These are phyloP conservation scores for Rutilus rutilus DNA, from an alignment of 2,113 vertebrate species.

Conservation along the genomic window DNA sequence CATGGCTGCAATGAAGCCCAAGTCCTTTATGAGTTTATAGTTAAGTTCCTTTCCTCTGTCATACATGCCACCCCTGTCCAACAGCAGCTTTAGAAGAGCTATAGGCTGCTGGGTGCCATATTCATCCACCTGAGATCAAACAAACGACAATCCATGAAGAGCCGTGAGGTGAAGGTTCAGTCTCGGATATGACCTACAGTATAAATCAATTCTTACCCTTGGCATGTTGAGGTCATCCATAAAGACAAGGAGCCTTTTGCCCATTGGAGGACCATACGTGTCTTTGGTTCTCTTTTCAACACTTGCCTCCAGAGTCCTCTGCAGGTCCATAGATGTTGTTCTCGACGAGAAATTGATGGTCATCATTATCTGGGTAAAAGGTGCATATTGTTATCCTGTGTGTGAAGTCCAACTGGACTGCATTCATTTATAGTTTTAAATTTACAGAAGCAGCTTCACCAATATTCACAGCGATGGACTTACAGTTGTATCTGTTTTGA, in stretches of 20 bases:
- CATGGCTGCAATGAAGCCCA: constrained; percentile 93
- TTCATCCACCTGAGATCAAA: constrained; percentile 82
- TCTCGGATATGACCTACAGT: background rate
- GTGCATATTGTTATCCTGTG: background rate
- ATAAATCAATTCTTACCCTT: constrained; percentile 73
- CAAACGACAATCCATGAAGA: background rate
- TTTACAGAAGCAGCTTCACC: background rate
- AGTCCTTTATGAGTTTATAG: constrained; percentile 88
- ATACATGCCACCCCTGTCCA: constrained; percentile 89
- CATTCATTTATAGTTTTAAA: background rate
- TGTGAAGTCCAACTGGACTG: background rate
- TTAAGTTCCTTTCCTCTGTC: constrained; percentile 91
- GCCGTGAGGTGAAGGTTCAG: background rate
- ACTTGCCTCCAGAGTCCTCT: constrained; percentile 91
- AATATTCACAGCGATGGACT: constrained; percentile 38
- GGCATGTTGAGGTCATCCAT: constrained; percentile 99
- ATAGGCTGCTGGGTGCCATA: constrained; percentile 97
- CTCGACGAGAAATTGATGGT: constrained; percentile 92
- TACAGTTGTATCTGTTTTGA: constrained; percentile 80
- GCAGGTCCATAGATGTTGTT: constrained; percentile 94
- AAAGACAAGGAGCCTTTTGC: constrained; percentile 90
- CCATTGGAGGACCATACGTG: constrained; percentile 88
- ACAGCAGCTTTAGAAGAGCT: constrained; percentile 89
- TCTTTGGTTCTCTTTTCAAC: constrained; percentile 94
- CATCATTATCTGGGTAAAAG: constrained; percentile 79